Evolutionary conservation across 2,888 invertebrate genomes (phyloP).

Genomic region (Acheta domesticus): DNA sequence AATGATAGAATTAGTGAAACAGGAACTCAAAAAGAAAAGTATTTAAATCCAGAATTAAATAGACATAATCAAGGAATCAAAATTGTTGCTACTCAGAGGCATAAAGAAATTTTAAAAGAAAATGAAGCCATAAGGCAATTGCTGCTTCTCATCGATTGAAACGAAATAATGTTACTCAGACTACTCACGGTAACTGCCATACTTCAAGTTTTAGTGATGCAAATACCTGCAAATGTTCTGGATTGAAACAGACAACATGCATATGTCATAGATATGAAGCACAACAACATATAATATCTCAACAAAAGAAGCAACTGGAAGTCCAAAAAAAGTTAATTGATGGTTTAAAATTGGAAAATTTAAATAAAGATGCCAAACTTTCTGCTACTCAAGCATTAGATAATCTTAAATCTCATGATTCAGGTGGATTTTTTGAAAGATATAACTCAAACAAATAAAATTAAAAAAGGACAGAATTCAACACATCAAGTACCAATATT

Average conservation of each 20-base stretch:
- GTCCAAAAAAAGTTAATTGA: slow-evolving; percentile 71
- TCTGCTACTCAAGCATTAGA: slow-evolving; percentile 57
- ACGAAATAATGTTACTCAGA: too few relatives aligned
- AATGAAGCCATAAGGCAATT: neutral
- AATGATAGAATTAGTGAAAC: neutral
- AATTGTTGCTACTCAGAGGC: neutral
- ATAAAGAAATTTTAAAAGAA: neutral
- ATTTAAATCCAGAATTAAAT: neutral
- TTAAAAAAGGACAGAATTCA: slow-evolving; percentile 45
- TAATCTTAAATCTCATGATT: slow-evolving; percentile 49
- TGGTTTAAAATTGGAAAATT: slow-evolving; percentile 66
- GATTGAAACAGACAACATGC: neutral
- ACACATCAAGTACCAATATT: slow-evolving; percentile 67
- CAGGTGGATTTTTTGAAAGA: neutral
- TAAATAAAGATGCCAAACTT: slow-evolving; percentile 61
- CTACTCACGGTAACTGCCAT: neutral
- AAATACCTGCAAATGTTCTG: neutral
- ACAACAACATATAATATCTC: slow-evolving; percentile 69
- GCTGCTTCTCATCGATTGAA: too few relatives aligned
- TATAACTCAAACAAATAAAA: neutral
- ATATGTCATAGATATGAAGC: slow-evolving; percentile 55
- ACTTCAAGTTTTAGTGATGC: neutral
- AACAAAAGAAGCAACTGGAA: slow-evolving; percentile 66
- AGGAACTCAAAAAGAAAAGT: neutral
- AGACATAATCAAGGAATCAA: neutral